phyloP scores from a whole-genome alignment of 2,888 invertebrate species.

The Penaeus monodon region DNA sequence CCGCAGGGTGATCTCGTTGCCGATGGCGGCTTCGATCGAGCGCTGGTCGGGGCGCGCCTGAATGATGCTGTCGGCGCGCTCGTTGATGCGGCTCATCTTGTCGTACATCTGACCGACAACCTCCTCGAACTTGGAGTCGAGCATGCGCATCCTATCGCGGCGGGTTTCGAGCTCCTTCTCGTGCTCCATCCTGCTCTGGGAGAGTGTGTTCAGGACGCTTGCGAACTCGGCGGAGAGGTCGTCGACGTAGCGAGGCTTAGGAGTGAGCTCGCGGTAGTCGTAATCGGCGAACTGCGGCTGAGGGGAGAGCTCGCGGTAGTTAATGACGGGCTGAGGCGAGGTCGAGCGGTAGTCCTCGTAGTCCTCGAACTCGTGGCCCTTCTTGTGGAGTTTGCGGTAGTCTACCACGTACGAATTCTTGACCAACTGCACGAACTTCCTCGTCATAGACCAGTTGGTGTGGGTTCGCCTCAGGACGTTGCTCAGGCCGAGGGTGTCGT shows the following conservation, averaged over 20 bases:
- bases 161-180: slow-evolving; percentile 43
- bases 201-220: slow-evolving; percentile 38
- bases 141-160: slow-evolving; percentile 35
- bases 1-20: slow-evolving; percentile 19
- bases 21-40: neutral
- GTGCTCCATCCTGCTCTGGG: slow-evolving; percentile 59
- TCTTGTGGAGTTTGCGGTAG: slow-evolving; percentile 50
- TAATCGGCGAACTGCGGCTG: slow-evolving; percentile 7
- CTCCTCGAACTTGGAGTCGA: slow-evolving; percentile 59
- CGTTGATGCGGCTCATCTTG: slow-evolving; percentile 44
- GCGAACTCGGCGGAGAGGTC: slow-evolving; percentile 38
- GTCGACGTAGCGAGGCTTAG: slow-evolving; percentile 29
- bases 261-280: neutral
- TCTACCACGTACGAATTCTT: slow-evolving; percentile 60
- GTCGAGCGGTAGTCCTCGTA: slow-evolving; percentile 23
- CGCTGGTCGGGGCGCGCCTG: neutral
- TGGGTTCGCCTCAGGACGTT: slow-evolving; percentile 64
- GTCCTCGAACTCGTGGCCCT: slow-evolving; percentile 28
- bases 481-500: slow-evolving; percentile 57
- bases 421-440: slow-evolving; percentile 63
- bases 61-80: slow-evolving; percentile 14
- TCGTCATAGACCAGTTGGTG: slow-evolving; percentile 65
- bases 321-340: slow-evolving; percentile 15
- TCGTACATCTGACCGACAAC: slow-evolving; percentile 47
- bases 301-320: slow-evolving; percentile 35